phyloP scores from a whole-genome alignment of 2,888 invertebrate genomes.

The Steinernema hermaphroditum region DNA sequence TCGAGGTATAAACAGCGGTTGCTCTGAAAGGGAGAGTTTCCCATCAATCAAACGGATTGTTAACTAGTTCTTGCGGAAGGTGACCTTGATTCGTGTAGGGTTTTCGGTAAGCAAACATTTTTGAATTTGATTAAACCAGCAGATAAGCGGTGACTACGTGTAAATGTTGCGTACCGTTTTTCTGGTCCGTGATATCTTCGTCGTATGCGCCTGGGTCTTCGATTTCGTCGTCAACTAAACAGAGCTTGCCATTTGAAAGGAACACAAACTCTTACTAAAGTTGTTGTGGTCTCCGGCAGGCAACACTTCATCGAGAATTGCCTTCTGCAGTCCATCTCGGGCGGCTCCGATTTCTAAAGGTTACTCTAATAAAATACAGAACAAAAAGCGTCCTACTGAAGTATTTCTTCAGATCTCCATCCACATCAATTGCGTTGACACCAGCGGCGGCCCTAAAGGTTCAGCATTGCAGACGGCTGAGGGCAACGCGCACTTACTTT shows the following conservation, averaged over 20 bases:
- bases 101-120: neutral
- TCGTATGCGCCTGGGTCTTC: slow-evolving; percentile 62
- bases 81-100: neutral
- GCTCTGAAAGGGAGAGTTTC: slow-evolving; percentile 46
- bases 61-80: neutral
- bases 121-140: neutral
- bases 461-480: neutral
- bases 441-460: slow-evolving; percentile 34
- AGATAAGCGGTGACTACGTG: neutral
- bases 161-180: slow-evolving; percentile 42
- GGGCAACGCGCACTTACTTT: neutral
- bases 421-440: slow-evolving; percentile 42
- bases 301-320: slow-evolving; percentile 44
- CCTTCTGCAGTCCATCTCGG: slow-evolving; percentile 47
- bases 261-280: slow-evolving; percentile 30
- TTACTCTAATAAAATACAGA: no score
- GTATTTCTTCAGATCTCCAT: slow-evolving; percentile 37
- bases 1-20: slow-evolving; percentile 58
- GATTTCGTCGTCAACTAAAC: slow-evolving; percentile 35
- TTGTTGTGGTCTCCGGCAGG: slow-evolving; percentile 28
- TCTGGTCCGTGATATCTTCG: slow-evolving; percentile 53
- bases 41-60: neutral
- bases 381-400: slow-evolving; percentile 45
- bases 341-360: slow-evolving; percentile 37
- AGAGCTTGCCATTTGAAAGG: slow-evolving; percentile 18